phyloP scores from a whole-genome alignment of 2,888 invertebrate species.

The Patella ulyssiponensis region DNA sequence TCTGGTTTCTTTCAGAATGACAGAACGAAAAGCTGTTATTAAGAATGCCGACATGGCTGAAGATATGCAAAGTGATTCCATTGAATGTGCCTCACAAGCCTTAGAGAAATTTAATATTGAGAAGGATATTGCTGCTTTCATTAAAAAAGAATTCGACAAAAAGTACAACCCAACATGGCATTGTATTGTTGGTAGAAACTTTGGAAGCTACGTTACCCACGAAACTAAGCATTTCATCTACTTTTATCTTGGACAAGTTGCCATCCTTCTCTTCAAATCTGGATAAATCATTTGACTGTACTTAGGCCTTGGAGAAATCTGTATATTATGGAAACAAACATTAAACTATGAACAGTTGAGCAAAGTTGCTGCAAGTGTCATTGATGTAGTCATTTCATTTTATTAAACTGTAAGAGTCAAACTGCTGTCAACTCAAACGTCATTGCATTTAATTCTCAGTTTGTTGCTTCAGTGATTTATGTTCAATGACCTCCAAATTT shows the following conservation, averaged over 20 bases:
- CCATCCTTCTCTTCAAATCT: conserved; percentile 98
- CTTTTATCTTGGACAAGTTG: conserved; percentile 98
- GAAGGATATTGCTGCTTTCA: conserved; percentile 99
- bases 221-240: conserved; percentile 99
- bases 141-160: conserved; percentile 99
- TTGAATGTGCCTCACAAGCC: conserved; percentile 98
- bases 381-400: no score
- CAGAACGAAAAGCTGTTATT: conserved; percentile 89
- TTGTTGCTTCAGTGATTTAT: no score
- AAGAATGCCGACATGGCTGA: conserved; percentile 99
- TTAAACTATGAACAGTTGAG: no score
- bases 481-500: no score
- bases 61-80: conserved; percentile 99
- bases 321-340: no score
- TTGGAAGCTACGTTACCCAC: conserved; percentile 83
- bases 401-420: no score
- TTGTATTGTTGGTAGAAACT: conserved; percentile 98
- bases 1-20: conserved; percentile 36
- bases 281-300: conserved; percentile 76
- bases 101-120: conserved; percentile 99
- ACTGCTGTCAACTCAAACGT: no score
- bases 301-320: no score
- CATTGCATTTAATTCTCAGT: no score
- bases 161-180: conserved; percentile 99
- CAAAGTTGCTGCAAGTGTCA: no score